These are phyloP conservation scores for Centropus bengalensis DNA, from an alignment of 2,113 vertebrate species.

Conservation along the genomic window DNA sequence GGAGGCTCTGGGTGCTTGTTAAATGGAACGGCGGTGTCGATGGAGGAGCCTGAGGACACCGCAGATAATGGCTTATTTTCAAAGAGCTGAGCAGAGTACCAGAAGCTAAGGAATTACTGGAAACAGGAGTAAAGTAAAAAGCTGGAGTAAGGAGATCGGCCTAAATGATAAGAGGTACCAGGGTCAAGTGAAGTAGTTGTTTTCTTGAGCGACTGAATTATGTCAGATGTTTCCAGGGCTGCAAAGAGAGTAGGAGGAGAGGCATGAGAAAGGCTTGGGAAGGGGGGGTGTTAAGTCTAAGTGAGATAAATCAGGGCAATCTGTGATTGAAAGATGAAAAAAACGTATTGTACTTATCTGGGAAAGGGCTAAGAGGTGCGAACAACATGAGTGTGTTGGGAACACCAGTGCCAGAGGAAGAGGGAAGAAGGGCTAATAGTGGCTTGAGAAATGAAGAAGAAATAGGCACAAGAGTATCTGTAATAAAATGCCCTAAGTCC, in stretches of 20 bases:
- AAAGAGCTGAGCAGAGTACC: conserved; percentile 50
- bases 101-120: conserved; percentile 56
- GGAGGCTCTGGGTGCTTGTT: conserved; percentile 65
- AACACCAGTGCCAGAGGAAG: neutral
- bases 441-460: neutral
- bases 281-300: neutral
- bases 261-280: neutral
- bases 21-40: neutral
- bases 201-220: conserved; percentile 41
- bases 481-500: neutral
- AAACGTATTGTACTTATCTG: neutral
- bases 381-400: neutral
- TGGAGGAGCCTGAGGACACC: conserved; percentile 54
- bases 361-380: neutral
- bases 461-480: neutral
- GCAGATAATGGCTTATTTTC: conserved; percentile 66
- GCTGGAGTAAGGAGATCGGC: conserved; percentile 6
- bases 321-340: conserved; percentile 1
- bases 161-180: conserved; percentile 41
- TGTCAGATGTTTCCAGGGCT: conserved; percentile 43
- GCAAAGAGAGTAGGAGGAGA: conserved; percentile 45
- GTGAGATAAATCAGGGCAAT: neutral
- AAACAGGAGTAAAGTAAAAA: conserved; percentile 55
- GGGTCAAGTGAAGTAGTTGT: conserved; percentile 59
- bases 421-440: neutral